Percentiles rank a stretch among this genome's conserved stretches.
phyloP scores from a whole-genome alignment of 1,140 invertebrate genomes.

The Zaprionus inermis region DNA sequence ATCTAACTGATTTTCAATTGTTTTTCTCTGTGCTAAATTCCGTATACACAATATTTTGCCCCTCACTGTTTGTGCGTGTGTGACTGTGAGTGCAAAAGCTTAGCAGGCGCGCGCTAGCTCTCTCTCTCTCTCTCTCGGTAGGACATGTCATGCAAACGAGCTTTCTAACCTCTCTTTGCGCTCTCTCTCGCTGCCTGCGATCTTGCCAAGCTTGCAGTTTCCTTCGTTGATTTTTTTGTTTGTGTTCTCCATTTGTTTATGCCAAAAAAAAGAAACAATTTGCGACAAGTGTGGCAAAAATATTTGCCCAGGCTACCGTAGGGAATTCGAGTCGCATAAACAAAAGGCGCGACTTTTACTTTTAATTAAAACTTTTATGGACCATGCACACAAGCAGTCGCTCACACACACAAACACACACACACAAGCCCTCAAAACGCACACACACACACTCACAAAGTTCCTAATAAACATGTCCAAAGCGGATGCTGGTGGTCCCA shows the following conservation, averaged over 20 bases:
- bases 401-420: not conserved
- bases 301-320: constrained; percentile 72
- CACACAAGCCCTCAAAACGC: not conserved
- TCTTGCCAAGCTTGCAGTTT: constrained; percentile 31
- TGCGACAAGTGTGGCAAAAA: constrained; percentile 42
- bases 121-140: not conserved
- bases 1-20: constrained; percentile 32
- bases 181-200: not conserved
- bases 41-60: not conserved
- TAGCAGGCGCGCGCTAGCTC: too few relatives aligned
- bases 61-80: constrained; percentile 17
- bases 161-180: not conserved
- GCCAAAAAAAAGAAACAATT: constrained; percentile 9
- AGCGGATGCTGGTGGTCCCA: constrained; percentile 66
- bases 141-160: not conserved
- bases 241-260: constrained; percentile 53
- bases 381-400: constrained; percentile 15
- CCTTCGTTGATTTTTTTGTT: constrained; percentile 19
- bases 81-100: not conserved
- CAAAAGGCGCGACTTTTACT: constrained; percentile 60
- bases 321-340: constrained; percentile 51
- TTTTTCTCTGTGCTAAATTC: constrained; percentile 30
- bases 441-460: constrained; percentile 1
- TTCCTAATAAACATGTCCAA: constrained; percentile 42
- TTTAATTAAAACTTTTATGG: constrained; percentile 68